phyloP scores from a whole-genome alignment of 2,888 invertebrate genomes.

The Phyllotreta cruciferae region DNA sequence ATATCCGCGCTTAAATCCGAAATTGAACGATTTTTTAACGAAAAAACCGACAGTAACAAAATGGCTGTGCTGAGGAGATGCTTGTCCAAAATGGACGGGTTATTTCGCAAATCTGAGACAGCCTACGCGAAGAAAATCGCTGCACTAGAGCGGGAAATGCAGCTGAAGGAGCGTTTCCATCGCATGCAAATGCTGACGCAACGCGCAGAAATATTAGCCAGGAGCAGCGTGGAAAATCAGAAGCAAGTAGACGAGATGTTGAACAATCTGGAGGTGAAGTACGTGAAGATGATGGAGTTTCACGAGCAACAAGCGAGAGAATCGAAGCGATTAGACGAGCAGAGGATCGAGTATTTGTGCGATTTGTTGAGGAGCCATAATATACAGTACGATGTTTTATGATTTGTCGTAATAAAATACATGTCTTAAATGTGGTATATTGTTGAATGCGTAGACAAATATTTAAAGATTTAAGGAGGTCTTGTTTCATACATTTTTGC shows the following conservation, averaged over 20 bases:
- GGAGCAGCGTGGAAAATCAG: conserved; percentile 47
- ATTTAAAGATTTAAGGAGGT: too few relatives aligned
- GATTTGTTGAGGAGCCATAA: conserved; percentile 45
- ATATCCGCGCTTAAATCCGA: conserved; percentile 43
- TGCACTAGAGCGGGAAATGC: conserved; percentile 48
- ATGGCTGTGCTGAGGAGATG: conserved; percentile 48
- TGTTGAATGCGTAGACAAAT: background rate
- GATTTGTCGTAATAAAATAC: background rate
- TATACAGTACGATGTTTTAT: conserved; percentile 41
- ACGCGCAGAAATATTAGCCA: conserved; percentile 48
- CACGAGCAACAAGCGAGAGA: conserved; percentile 45
- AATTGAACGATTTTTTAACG: conserved; percentile 35
- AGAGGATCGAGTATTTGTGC: conserved; percentile 44
- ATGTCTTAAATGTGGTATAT: conserved; percentile 11
- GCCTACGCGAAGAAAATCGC: conserved; percentile 50
- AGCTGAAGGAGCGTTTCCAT: conserved; percentile 47
- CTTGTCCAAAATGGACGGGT: conserved; percentile 52
- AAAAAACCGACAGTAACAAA: conserved; percentile 41
- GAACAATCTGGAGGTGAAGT: conserved; percentile 50
- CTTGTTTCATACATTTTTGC: too few relatives aligned
- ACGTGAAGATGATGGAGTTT: conserved; percentile 50
- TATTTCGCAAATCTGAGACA: conserved; percentile 50
- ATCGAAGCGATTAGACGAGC: conserved; percentile 44
- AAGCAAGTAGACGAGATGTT: conserved; percentile 48
- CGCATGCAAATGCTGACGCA: conserved; percentile 50